phyloP scores from a whole-genome alignment of 2,888 invertebrate genomes.

The Chaetogeoica ovagalla region DNA sequence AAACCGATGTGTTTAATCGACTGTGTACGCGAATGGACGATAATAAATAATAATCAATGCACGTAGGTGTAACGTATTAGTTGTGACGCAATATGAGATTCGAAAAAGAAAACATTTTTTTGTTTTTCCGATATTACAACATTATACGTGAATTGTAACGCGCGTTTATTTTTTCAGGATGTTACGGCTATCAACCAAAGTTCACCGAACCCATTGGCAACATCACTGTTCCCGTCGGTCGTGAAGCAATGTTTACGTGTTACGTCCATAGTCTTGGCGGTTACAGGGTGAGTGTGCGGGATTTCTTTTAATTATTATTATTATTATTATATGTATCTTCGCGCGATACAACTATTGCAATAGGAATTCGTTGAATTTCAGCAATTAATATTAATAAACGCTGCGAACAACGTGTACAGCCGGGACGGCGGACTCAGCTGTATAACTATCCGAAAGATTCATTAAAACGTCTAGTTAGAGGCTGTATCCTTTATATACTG shows the following conservation, averaged over 20 bases:
- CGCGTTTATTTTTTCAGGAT: conserved; percentile 57
- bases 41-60: too few species aligned
- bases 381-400: conserved; percentile 3
- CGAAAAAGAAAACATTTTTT: too few species aligned
- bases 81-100: too few species aligned
- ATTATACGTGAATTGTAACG: too few species aligned
- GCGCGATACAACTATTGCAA: background rate
- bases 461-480: conserved; percentile 25
- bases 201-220: conserved; percentile 82
- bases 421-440: background rate
- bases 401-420: background rate
- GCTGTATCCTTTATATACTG: conserved; percentile 9
- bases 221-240: conserved; percentile 79
- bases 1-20: too few species aligned
- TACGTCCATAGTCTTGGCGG: conserved; percentile 84
- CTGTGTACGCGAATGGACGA: too few species aligned
- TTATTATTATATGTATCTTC: background rate
- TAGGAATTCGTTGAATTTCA: background rate
- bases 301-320: background rate
- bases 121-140: too few species aligned
- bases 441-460: background rate
- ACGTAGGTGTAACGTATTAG: too few species aligned
- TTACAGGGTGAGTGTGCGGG: conserved; percentile 73
- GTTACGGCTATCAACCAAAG: conserved; percentile 78
- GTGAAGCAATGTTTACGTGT: conserved; percentile 86